Evolutionary conservation across 2,888 invertebrate genomes (phyloP), one percentile per base, ranked within the genome.

Genomic region (Spatulosminthurus flaviceps): DNA sequence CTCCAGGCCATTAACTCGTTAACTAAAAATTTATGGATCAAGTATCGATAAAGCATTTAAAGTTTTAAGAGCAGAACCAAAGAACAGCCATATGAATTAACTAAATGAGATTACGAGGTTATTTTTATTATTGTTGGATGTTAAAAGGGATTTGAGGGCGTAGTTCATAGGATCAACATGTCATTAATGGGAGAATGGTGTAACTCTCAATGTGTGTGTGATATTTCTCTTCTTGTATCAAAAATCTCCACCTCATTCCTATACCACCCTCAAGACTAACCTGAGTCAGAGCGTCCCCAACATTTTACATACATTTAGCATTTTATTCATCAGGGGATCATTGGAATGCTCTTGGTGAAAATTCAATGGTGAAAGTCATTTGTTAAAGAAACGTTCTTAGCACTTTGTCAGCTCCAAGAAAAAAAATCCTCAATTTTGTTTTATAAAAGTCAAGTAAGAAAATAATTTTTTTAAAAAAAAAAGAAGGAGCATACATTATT

Each of bases 11-110:
- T 51, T 51, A 51, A 51, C 51, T 51, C n/a, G 64, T 26, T 64
- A 51, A 51, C 51, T 51, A 51, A 67, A 67, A 67, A 1, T 67
- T 67, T 67, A 67, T 67, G 67, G 67, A 67, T 67, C 19, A 67
- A 67, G 29, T 67, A 67, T 67, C 67, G 67, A 67, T 67, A 67
- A 67, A 67, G 67, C 29, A 67, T 67, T 67, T 67, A 67, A 67
- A 28, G 28, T 64, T 67, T 24, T 26, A 67, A 24, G 67, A 28
- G 67, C 28, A 16, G 28, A n/a, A n/a, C n/a, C n/a, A n/a, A n/a
- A 28, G 28, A 26, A 19, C 67, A 67, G 28, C 67, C 29, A 67
- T 67, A 28, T 67, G 67, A 67, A 67, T 28, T 67, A 67, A 67
- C 29, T 16, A 29, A 67, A 67, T 67, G 26, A 67, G 26, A 67